phyloP scores from a whole-genome alignment of 1,140 invertebrate species.

The Zaprionus nigranus region DNA sequence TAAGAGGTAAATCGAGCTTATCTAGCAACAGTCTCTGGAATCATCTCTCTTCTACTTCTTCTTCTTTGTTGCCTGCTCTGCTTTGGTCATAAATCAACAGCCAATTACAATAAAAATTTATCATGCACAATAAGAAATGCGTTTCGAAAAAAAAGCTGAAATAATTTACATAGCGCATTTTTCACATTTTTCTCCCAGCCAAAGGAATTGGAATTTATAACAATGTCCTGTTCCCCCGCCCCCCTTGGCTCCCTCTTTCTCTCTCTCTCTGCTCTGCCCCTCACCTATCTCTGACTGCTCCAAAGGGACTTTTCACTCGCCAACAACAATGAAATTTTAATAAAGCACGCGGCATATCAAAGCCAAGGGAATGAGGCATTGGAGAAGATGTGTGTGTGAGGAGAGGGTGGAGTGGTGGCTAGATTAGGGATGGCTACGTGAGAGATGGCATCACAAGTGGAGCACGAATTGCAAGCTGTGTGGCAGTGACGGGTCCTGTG shows the following conservation, averaged over 20 bases:
- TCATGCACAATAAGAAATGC: conserved; percentile 77
- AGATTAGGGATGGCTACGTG: not conserved
- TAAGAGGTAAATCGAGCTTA: conserved; percentile 49
- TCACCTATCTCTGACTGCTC: conserved; percentile 7
- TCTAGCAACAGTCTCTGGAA: conserved; percentile 53
- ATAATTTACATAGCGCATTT: conserved; percentile 81
- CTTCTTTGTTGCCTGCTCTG: conserved; percentile 24
- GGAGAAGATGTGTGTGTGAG: not conserved
- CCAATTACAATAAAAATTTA: conserved; percentile 82
- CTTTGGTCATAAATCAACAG: conserved; percentile 74
- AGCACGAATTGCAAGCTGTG: conserved; percentile 15
- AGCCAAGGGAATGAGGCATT: conserved; percentile 8
- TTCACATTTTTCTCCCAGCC: conserved; percentile 69
- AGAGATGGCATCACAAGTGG: not conserved
- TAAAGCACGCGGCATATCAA: conserved; percentile 72
- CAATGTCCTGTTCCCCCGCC: conserved; percentile 63
- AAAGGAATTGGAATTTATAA: conserved; percentile 72
- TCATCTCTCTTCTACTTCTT: conserved; percentile 28
- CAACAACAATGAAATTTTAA: conserved; percentile 72
- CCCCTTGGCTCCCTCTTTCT: not conserved
- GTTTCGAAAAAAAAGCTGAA: conserved; percentile 56
- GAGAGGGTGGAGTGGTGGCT: not conserved
- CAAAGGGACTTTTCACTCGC: conserved; percentile 54
- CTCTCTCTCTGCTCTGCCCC: not conserved
- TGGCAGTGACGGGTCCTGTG: no score